Base-by-base conservation (phyloP, 1,140 invertebrate genomes). In the Triops longicaudatus region DNA sequence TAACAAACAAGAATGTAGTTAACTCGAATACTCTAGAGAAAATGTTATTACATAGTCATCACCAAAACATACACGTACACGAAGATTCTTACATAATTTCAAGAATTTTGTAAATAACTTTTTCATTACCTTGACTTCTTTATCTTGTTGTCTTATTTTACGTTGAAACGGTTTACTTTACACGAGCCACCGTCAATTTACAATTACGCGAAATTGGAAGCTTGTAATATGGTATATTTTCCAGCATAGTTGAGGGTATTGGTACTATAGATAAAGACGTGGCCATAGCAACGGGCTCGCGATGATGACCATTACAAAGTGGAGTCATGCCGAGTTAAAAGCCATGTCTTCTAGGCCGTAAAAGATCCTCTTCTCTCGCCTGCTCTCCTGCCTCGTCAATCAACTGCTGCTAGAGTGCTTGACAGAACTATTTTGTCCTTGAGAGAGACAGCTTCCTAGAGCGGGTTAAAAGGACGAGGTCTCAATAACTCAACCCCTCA, bases 241-340 rank as follows among this genome's bases (percentile, higher is more conserved):
- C 31, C 10, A 63, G 50, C 50, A 63, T 22, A 22, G 6, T 14
- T 22, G 22, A 63, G 10, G 22, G 50, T 63, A 63, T 63, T 63
- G 50, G 10, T 22, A 17, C 7, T 6, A 63, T 22, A n/a, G 50
- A 63, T n/a, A 10, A 63, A 63, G 50, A 63, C 14, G 50, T 63
- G 5, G 14, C 50, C 17, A 63, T 22, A 14, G 50, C 50, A 63
- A 63, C 50, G 50, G 9, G 50, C 22, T 63, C 50, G n/a, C 14
- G 50, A 63, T 63, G 50, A 63, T 63, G 50, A 63, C 50, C 50
- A 63, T 22, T 37, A 63, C 50, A n/a, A 63, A 63, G 50, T 63
- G 50, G n/a, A 63, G 50, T 63, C 50, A 63, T 63, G 50, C 22
- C 7, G 50, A 63, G 50, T 63, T 63, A 63, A 63, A 63, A 63